These are phyloP conservation scores for Stictocephala bisonia DNA, from an alignment of 2,888 invertebrate genomes.

Conservation along the genomic window DNA sequence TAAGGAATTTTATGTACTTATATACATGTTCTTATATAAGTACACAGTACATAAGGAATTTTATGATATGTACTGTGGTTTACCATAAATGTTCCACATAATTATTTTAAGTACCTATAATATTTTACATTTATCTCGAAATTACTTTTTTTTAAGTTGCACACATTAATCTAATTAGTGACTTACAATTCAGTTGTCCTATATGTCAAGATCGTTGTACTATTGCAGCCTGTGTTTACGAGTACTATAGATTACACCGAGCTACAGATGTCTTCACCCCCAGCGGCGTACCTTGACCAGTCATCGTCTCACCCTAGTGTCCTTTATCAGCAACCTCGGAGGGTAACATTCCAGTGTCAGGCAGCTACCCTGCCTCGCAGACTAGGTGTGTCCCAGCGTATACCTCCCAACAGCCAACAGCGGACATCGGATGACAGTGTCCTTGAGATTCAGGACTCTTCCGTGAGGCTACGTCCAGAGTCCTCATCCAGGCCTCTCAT, in stretches of 20 bases:
- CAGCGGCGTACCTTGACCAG: no score
- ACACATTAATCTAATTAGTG: no score
- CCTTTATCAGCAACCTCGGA: neutral
- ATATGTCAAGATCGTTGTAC: neutral
- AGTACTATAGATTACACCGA: neutral
- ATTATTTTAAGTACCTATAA: no score
- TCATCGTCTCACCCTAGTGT: no score
- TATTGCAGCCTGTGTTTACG: neutral
- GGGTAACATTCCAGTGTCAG: conserved; percentile 34
- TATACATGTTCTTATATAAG: no score
- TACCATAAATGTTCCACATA: no score
- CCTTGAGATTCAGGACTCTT: neutral
- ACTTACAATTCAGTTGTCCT: no score
- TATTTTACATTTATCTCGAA: no score
- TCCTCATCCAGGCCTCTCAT: neutral
- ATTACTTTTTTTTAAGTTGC: no score
- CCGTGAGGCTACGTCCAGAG: conserved; percentile 11
- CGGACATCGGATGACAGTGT: conserved; percentile 15
- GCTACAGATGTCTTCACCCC: neutral
- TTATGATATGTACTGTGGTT: no score
- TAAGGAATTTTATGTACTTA: no score
- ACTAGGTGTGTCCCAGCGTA: neutral
- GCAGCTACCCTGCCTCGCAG: conserved; percentile 25
- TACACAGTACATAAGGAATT: no score
- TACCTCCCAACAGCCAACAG: neutral